Base-by-base conservation (phyloP, 92 coral and sea anemone species). In the Paragorgia papillata region DNA sequence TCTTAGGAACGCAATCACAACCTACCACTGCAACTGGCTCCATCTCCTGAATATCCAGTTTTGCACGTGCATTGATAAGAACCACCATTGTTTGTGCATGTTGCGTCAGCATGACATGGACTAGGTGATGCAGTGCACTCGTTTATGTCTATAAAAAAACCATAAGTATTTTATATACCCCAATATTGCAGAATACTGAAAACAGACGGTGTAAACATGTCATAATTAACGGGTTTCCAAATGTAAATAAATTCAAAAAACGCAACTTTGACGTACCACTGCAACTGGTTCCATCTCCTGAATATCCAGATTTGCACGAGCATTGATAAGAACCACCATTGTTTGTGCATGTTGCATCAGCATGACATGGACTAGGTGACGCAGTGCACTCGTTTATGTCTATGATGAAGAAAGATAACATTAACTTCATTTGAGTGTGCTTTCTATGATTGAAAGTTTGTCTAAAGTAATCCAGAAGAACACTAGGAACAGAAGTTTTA, bases 271-370 rank as follows among this genome's bases (percentile, higher is more conserved):
- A 37, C 43, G 9, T 61, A 80, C 84, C 84, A 7, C 35, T 69
- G 56, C 84, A 86, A 2, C 54, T 73, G 3, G 63, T 62, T 25
- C 89, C 89, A 62, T 82, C 84, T 7, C 89, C 89, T 0, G 77
- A 46, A 26, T 28, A 86, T 21, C 86, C 89, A 13, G 43, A 43
- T 3, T 51, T 69, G 43, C 89, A 86, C 1, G 62, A 44, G 33
- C 89, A 86, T 50, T 41, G 76, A 70, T 68, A 82, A 12, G 86
- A 86, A 28, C 89, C 89, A 6, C 44, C 76, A 19, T 80, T 76
- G 60, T 86, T 82, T 28, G 48, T 61, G 50, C 89, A 86, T 25
- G 63, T 13, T 12, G 92, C 86, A 15, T 46, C n/a, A 6, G 12
- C 15, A 46, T 46, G 53, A 15, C 53, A 46, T 6, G 53, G 53